Base-by-base conservation (phyloP, 2,888 invertebrate species). In the Noctua fimbriata region DNA sequence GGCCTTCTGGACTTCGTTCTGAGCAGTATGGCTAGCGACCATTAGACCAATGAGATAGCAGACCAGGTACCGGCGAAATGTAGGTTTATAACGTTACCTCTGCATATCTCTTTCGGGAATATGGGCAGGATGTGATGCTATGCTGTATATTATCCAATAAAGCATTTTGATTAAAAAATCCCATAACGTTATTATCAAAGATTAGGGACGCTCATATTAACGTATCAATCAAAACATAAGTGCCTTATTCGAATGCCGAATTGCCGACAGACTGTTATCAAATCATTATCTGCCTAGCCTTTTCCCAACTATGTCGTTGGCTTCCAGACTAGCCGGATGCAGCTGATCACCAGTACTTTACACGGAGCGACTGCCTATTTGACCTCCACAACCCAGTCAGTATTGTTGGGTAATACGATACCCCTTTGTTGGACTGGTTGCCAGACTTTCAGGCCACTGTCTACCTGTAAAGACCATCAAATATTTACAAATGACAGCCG, bases 201-300 rank as follows among this genome's bases (percentile, higher is more conserved):
- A 74, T 65, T 47, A 58, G 9, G 16, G 4, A 47, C 47, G 36
- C 52, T 49, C 16, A 24, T 32, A 18, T 36, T 52, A 44, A 32
- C 16, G 28, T 16, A 18, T 55, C n/a, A 66, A 79, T 47, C 66
- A 67, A 41, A 78, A 79, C 55, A 12, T 58, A 28, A 65, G 52
- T 24, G 32, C 52, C 36, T 71, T 28, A 55, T 67, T 60, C 32
- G 67, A 58, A 81, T 73, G 58, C 58, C 36, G 67, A n/a, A 65
- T 36, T 65, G 65, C 44, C 44, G 32, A 60, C 44, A 79, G 21
- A 52, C 10, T 44, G 18, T 74, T 10, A 36, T 44, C 10, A 28
- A 49, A 36, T 44, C 66, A 41, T 66, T 41, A 6, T 41, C 47
- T 47, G 67, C 16, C 9, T 24, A 24, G 36, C 36, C 2, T 41